Percentiles rank a stretch among this genome's conserved stretches.
Conservation (phyloP, 2,113 vertebrate species). For the Anoura caudifer region DNA sequence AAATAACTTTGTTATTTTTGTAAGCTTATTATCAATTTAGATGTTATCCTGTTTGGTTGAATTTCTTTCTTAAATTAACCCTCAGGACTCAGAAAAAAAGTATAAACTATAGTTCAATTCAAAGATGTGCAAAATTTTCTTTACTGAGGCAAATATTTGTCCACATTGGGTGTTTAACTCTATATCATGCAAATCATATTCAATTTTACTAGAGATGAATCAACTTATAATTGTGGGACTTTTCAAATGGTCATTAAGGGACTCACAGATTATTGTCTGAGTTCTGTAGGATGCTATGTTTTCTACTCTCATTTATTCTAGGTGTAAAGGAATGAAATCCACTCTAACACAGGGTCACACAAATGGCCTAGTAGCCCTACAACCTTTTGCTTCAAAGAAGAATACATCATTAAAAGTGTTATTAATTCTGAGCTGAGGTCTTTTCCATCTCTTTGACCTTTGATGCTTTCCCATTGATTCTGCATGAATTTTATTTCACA, state of each 20-base stretch:
- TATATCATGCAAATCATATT: neutral
- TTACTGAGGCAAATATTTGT: conserved; percentile 3
- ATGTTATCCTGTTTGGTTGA: neutral
- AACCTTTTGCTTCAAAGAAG: conserved; percentile 51
- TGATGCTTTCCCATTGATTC: conserved; percentile 32
- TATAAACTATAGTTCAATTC: neutral
- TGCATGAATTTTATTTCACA: conserved; percentile 19
- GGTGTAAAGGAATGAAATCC: neutral
- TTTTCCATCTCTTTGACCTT: conserved; percentile 53
- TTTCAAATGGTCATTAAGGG: neutral
- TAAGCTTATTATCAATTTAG: neutral
- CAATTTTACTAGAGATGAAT: neutral
- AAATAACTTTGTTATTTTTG: neutral
- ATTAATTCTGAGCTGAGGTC: conserved; percentile 44
- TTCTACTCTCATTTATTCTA: conserved; percentile 24
- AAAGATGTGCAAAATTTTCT: neutral
- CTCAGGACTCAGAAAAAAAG: neutral
- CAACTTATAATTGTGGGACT: neutral
- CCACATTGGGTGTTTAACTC: neutral
- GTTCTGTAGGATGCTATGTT: neutral
- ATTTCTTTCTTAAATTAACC: conserved; percentile 1
- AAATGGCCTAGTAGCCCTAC: conserved; percentile 6
- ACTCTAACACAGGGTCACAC: neutral
- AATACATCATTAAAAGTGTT: conserved; percentile 29
- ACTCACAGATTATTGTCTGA: neutral